Evolutionary conservation across 2,888 invertebrate genomes (phyloP).

Genomic region (Muschampia plurimacula): DNA sequence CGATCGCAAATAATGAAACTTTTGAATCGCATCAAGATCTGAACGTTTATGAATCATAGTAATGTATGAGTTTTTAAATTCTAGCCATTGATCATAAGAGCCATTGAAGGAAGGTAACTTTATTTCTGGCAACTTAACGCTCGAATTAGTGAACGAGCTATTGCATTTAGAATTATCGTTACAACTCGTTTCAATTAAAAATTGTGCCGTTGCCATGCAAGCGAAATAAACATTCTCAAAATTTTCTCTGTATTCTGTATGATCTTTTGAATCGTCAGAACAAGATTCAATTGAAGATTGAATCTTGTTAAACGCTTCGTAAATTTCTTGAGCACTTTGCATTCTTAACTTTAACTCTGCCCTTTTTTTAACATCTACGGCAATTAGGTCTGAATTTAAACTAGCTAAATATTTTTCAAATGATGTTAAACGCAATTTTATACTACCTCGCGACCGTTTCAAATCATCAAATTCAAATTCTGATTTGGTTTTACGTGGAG

Average conservation of each 20-base stretch:
- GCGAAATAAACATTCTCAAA: constrained; percentile 2
- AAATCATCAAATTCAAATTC: too few species aligned
- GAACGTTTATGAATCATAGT: constrained; percentile 41
- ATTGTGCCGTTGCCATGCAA: neutral
- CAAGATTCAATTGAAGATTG: neutral
- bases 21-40: constrained; percentile 41
- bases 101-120: constrained; percentile 15
- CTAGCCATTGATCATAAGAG: constrained; percentile 37
- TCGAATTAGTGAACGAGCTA: neutral
- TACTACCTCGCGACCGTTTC: too few species aligned
- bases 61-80: constrained; percentile 39
- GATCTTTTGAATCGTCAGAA: neutral
- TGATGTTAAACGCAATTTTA: too few species aligned
- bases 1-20: constrained; percentile 27
- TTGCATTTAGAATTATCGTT: constrained; percentile 7
- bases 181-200: constrained; percentile 6
- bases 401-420: too few species aligned
- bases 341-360: too few species aligned
- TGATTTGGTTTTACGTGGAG: too few species aligned
- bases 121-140: neutral
- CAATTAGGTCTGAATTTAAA: too few species aligned
- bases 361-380: too few species aligned
- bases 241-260: neutral
- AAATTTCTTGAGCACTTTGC: too few species aligned
- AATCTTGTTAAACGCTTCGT: neutral